Evolutionary conservation across 2,797 vertebrate genomes (phyloP).

Genomic region (Lagodon rhomboides): DNA sequence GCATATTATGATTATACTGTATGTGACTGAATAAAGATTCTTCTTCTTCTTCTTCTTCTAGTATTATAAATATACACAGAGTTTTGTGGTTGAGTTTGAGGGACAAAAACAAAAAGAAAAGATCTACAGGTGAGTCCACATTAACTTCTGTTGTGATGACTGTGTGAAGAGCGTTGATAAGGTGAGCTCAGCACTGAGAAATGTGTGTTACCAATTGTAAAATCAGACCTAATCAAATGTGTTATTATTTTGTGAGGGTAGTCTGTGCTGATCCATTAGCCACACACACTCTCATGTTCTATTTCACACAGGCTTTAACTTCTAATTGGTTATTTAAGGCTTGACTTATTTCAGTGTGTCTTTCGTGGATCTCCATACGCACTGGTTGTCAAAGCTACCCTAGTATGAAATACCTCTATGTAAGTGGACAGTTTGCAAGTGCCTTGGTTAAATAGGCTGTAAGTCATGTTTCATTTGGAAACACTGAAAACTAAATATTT

Average conservation of each 20-base stretch:
- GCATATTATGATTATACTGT: too few species aligned
- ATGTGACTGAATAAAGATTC: too few species aligned
- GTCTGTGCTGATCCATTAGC: slow-evolving; percentile 3
- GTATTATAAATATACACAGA: neutral
- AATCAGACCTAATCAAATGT: slow-evolving; percentile 2
- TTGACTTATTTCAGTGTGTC: slow-evolving; percentile 5
- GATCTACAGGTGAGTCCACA: neutral
- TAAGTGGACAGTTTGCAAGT: neutral
- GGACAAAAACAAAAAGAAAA: neutral
- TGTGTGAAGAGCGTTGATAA: neutral
- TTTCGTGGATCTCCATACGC: slow-evolving; percentile 8
- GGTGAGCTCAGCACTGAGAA: neutral
- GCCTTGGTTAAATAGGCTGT: neutral
- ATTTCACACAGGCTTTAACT: slow-evolving; percentile 17
- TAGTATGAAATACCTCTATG: neutral
- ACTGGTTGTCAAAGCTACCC: slow-evolving; percentile 6
- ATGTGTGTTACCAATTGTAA: neutral
- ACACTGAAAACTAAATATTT: neutral
- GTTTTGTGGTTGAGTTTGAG: neutral
- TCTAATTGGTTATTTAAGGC: slow-evolving; percentile 29
- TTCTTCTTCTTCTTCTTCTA: too few species aligned
- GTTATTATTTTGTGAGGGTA: neutral
- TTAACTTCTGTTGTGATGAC: neutral
- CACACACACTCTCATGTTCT: neutral
- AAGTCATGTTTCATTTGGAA: neutral